Evolutionary conservation across 2,888 invertebrate species (phyloP).

Genomic region (Anthoptus insignis): DNA sequence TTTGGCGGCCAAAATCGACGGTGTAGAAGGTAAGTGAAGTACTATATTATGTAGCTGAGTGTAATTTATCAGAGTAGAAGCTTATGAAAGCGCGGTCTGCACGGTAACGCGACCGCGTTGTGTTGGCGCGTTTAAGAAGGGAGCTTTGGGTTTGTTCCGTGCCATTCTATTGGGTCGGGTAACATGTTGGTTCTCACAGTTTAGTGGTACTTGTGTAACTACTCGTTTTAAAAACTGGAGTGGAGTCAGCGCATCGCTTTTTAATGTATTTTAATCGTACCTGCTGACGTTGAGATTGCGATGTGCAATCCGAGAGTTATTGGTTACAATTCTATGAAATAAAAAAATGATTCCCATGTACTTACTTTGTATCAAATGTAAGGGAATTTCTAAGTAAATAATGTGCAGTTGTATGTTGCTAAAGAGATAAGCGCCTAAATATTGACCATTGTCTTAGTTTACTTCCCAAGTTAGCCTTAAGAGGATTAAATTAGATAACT

Average conservation of each 20-base stretch:
- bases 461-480: slow-evolving; percentile 17
- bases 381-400: slow-evolving; percentile 4
- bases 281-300: slow-evolving; percentile 63
- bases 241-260: slow-evolving; percentile 82
- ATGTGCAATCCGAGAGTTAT: slow-evolving; percentile 52
- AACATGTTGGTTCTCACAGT: slow-evolving; percentile 82
- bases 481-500: slow-evolving; percentile 15
- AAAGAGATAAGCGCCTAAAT: slow-evolving; percentile 8
- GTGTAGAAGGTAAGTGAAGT: slow-evolving; percentile 88
- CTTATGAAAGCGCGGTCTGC: slow-evolving; percentile 80
- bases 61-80: slow-evolving; percentile 67
- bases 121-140: slow-evolving; percentile 59
- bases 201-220: slow-evolving; percentile 78
- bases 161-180: slow-evolving; percentile 66
- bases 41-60: slow-evolving; percentile 55
- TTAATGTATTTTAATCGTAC: slow-evolving; percentile 79
- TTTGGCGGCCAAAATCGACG: slow-evolving; percentile 79
- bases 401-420: background rate
- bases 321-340: slow-evolving; percentile 5
- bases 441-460: slow-evolving; percentile 10
- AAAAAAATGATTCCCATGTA: background rate
- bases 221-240: slow-evolving; percentile 85
- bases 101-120: slow-evolving; percentile 64
- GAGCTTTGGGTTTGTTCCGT: slow-evolving; percentile 65
- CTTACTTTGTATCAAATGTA: background rate